Base-by-base conservation (phyloP, 37 sponge, comb jelly and placozoan species). In the Eunapius fragilis region DNA sequence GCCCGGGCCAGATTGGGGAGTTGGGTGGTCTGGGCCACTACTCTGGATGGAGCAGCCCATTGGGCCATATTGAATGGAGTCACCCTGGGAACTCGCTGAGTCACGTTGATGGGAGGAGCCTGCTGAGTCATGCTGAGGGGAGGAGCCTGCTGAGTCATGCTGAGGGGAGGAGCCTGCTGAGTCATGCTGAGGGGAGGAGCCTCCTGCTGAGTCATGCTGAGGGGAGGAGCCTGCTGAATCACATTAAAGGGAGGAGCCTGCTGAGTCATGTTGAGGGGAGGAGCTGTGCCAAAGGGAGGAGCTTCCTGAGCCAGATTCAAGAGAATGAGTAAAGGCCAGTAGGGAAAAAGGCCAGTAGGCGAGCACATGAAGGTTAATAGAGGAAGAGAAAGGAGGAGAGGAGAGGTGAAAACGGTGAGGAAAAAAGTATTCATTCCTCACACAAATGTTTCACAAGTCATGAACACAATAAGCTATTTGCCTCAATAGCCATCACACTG, bases 1-100 rank as follows among this genome's bases (percentile, higher is more conserved):
- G 32, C 87, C 25, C 36, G 71, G 67, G 91, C 91, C 38, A 91
- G 79, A 73, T 91, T 91, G 9, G 91, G 91, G 17, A 91, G 79
- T 22, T 37, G 84, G 74, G 74, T 3, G 26, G 74, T 11, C 74
- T 72, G 31, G 74, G 32, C 74, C 74, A 72, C 74, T 31, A n/a
- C n/a, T n/a, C 74, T 32, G 30, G 32, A 31, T n/a, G 32, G 31
- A 24, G 74, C 6, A 1, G 14, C 58, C 58, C 58, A 58, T 13
- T 72, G 73, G n/a, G 73, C 31, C 31, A 72, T 72, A 31, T 30
- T 33, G 31, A 72, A 30, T 10, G 31, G 31, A 72, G 73, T 33
- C 12, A 31, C 22, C 31, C 30, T 32, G 5, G 73, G 27, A 31
- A 72, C 19, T 17, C 22, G 14, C 17, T 58, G 58, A 11, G 58